Conservation (phyloP, 2,888 invertebrate species). For the Apantesis nais region DNA sequence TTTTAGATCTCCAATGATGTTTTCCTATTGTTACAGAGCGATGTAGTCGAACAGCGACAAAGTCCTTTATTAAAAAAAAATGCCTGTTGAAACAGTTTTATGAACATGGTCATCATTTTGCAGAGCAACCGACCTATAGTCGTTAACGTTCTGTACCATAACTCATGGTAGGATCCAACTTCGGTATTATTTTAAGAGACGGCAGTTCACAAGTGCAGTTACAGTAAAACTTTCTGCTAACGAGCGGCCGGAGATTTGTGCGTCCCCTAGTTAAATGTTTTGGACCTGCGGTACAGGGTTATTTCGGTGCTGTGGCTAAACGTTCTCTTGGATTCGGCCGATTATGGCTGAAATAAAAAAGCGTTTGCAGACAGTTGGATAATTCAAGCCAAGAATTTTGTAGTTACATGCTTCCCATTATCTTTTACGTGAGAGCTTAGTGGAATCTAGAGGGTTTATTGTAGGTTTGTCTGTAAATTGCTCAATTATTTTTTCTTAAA, state of each 20-base stretch:
- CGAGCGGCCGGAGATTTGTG: conserved; percentile 65
- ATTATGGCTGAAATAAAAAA: not conserved
- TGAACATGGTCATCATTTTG: not conserved
- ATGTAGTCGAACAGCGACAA: no score
- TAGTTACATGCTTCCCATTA: not conserved
- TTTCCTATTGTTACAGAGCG: no score
- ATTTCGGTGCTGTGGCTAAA: conserved; percentile 12
- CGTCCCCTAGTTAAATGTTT: conserved; percentile 58
- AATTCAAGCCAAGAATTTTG: not conserved
- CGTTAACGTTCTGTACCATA: conserved; percentile 7
- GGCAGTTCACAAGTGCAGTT: conserved; percentile 69
- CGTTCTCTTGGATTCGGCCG: not conserved
- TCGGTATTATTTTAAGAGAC: conserved; percentile 60
- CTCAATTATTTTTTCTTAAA: no score
- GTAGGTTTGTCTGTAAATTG: not conserved
- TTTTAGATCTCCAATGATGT: no score
- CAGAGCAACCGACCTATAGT: not conserved
- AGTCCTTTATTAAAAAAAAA: no score
- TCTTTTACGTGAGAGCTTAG: not conserved
- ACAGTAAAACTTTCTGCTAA: conserved; percentile 69
- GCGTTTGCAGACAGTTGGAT: not conserved
- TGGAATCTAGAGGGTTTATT: not conserved
- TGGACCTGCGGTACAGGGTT: conserved; percentile 30
- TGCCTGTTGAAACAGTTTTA: not conserved
- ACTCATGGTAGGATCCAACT: conserved; percentile 22